These are phyloP conservation scores for Oligia latruncula DNA, from an alignment of 2,888 invertebrate species.

Conservation along the genomic window DNA sequence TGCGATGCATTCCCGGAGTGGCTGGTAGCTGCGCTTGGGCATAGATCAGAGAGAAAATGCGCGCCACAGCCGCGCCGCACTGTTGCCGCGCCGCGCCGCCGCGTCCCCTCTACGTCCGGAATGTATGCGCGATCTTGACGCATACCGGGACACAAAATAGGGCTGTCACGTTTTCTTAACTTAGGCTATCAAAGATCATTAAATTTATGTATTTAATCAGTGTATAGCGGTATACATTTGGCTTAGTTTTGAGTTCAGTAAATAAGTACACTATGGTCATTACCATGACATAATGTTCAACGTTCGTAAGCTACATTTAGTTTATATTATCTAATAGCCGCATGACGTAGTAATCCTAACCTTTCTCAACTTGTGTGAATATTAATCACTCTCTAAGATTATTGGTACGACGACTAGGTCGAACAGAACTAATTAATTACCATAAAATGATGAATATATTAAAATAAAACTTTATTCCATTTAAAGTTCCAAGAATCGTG, in stretches of 20 bases:
- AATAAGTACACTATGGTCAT: background rate
- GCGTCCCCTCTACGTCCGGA: constrained; percentile 14
- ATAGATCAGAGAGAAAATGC: constrained; percentile 70
- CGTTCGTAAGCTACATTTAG: constrained; percentile 13
- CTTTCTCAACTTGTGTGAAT: constrained; percentile 31
- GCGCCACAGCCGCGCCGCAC: constrained; percentile 14
- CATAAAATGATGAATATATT: constrained; percentile 5
- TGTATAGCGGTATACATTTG: background rate
- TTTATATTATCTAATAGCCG: constrained; percentile 19
- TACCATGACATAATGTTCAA: background rate
- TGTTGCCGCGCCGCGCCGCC: background rate
- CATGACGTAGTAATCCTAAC: constrained; percentile 33
- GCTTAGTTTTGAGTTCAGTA: background rate
- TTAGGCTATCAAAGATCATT: background rate
- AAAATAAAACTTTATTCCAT: background rate
- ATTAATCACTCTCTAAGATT: constrained; percentile 34
- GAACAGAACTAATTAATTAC: constrained; percentile 15
- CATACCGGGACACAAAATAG: constrained; percentile 24
- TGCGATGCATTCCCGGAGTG: constrained; percentile 63
- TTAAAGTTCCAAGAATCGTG: background rate
- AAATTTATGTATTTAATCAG: background rate
- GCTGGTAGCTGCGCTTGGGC: constrained; percentile 64
- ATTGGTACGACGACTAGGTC: constrained; percentile 33
- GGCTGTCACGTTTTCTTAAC: constrained; percentile 24
- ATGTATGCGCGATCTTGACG: constrained; percentile 37